Evolutionary conservation across 2,888 invertebrate species (phyloP).

Genomic region (Ennomos quercinarius): DNA sequence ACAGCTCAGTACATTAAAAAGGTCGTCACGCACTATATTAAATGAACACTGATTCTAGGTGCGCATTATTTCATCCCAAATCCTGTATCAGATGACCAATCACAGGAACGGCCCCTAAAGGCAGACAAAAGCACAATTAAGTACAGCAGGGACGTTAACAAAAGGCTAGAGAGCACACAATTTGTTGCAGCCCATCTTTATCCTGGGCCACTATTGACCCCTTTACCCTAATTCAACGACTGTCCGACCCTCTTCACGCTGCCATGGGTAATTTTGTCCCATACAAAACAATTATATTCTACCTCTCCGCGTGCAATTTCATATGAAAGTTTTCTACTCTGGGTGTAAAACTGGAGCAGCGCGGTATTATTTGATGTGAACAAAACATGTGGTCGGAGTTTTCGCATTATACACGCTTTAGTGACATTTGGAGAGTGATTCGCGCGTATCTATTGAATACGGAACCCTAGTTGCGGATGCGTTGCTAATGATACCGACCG

Average conservation of each 20-base stretch:
- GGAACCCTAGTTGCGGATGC: constrained; percentile 54
- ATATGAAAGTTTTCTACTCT: constrained; percentile 44
- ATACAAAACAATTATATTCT: constrained; percentile 38
- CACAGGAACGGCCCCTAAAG: constrained; percentile 59
- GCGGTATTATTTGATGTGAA: constrained; percentile 75
- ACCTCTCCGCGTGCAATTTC: constrained; percentile 29
- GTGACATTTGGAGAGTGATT: constrained; percentile 81
- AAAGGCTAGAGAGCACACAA: constrained; percentile 77
- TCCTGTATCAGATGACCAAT: constrained; percentile 66
- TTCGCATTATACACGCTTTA: constrained; percentile 74
- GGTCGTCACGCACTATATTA: neutral
- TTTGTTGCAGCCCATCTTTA: constrained; percentile 85
- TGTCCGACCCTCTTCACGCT: constrained; percentile 57
- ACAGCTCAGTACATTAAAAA: neutral
- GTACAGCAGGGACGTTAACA: constrained; percentile 80
- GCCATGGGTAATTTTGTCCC: constrained; percentile 43
- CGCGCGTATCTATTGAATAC: constrained; percentile 66
- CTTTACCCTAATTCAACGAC: constrained; percentile 81
- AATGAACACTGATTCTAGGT: constrained; percentile 33
- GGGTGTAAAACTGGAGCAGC: constrained; percentile 45
- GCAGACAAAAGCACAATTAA: constrained; percentile 84
- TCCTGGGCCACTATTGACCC: constrained; percentile 80
- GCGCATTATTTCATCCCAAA: constrained; percentile 62
- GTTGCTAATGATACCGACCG: constrained; percentile 61
- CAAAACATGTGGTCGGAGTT: constrained; percentile 77